Base-by-base conservation (phyloP, 2,888 invertebrate species). In the Sympetrum striolatum region DNA sequence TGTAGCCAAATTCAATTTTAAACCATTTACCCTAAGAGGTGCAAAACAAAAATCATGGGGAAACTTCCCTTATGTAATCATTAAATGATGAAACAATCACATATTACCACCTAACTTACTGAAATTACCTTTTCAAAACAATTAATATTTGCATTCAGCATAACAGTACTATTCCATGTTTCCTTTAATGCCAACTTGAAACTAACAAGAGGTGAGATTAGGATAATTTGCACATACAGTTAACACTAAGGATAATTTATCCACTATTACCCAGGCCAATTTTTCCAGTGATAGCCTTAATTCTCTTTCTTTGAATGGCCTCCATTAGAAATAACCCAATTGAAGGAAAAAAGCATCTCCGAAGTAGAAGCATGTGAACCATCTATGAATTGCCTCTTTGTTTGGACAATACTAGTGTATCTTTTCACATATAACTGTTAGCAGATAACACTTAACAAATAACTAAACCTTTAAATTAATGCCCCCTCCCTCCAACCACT, bases 171-270 rank as follows among this genome's bases (percentile, higher is more conserved):
- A 86, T 37, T 86, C n/a, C 60, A 37, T 86, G 60, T 60, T 86
- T 37, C 35, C 60, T 60, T 81, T 86, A 37, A 86, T 39, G 86
- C 86, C 86, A 64, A 86, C 86, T 60, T 86, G 86, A 86, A 86
- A 60, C 86, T 86, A 86, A 86, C 86, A 58, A 86, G 86, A 86
- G 64, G 86, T 86, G 86, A 86, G 58, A 81, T 81, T 73, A 86
- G 25, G 60, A 86, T 60, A 37, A 86, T 64, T 60, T 60, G 60
- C 86, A 86, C 35, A 37, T 60, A 82, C 82, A 82, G 58, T 60
- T 60, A 86, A 86, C 60, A 86, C 86, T 86, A 86, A 86, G 86
- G 86, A 86, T 86, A 37, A 86, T 86, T 86, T 86, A 53, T 37
- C 64, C 86, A 60, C 58, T 60, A 60, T 37, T 60, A 60, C 86